Percentiles rank a stretch among this genome's conserved stretches.
Evolutionary conservation across 2,888 invertebrate species (phyloP).

Genomic region (Uloborus plumipes): DNA sequence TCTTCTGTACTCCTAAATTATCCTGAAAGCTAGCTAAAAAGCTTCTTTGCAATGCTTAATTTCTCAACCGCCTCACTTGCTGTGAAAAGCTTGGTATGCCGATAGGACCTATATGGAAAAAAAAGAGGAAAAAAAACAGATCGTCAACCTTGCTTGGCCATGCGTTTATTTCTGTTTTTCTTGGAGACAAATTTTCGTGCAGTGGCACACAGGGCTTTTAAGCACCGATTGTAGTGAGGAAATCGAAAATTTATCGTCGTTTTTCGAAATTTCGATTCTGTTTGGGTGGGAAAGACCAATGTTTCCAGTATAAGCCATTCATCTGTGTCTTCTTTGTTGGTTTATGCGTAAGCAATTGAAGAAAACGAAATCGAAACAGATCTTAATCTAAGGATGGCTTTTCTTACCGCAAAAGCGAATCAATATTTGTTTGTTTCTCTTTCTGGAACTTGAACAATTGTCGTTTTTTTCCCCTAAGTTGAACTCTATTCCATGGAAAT

Average conservation of each 20-base stretch:
- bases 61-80: neutral
- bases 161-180: slow-evolving; percentile 33
- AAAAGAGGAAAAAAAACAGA: neutral
- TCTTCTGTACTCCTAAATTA: too few relatives aligned
- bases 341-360: too few relatives aligned
- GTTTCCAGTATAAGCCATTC: slow-evolving; percentile 11
- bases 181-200: slow-evolving; percentile 29
- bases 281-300: slow-evolving; percentile 14
- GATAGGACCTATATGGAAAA: neutral
- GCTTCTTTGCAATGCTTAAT: too few relatives aligned
- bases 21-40: too few relatives aligned
- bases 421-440: too few relatives aligned
- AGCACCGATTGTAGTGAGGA: slow-evolving; percentile 6
- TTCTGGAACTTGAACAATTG: too few relatives aligned
- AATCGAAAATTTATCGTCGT: slow-evolving; percentile 18
- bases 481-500: too few relatives aligned
- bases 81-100: neutral
- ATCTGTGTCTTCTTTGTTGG: slow-evolving; percentile 1
- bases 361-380: too few relatives aligned
- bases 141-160: slow-evolving; percentile 42
- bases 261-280: neutral
- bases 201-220: slow-evolving; percentile 17
- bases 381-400: too few relatives aligned
- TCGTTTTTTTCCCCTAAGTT: too few relatives aligned
- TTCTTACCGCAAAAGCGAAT: too few relatives aligned